Percentiles rank a stretch among this genome's conserved stretches.
Evolutionary conservation across 2,113 vertebrate genomes (phyloP).

Genomic region (Lycaon pictus): DNA sequence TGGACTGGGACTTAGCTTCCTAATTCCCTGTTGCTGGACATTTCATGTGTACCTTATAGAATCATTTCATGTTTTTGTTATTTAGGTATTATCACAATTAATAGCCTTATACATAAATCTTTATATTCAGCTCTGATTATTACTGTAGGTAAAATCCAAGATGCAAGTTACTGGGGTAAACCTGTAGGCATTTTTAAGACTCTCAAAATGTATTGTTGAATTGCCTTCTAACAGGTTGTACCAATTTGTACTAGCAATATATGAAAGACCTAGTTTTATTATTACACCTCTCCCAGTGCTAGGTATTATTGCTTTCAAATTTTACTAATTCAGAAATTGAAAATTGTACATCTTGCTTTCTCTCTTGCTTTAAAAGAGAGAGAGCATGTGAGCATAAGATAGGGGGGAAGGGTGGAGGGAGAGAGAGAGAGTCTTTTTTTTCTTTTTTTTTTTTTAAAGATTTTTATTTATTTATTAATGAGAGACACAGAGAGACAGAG

Average conservation of each 20-base stretch:
- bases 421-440: neutral
- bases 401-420: neutral
- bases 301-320: neutral
- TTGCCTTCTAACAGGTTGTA: neutral
- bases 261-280: neutral
- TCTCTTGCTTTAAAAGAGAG: neutral
- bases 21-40: neutral
- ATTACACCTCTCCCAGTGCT: neutral
- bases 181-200: neutral
- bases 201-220: neutral
- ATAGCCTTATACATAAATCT: neutral
- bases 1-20: neutral
- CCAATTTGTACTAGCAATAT: neutral
- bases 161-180: neutral
- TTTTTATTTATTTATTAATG: no score
- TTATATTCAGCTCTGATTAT: neutral
- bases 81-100: neutral
- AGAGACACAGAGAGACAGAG: no score
- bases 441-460: no score
- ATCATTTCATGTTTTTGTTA: neutral
- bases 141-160: neutral
- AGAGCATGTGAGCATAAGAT: neutral
- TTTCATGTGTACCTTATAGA: neutral
- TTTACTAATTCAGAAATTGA: slow-evolving; percentile 10
- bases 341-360: neutral